Evolutionary conservation across 1,140 invertebrate genomes (phyloP).

Genomic region (Pteromalus puparum): DNA sequence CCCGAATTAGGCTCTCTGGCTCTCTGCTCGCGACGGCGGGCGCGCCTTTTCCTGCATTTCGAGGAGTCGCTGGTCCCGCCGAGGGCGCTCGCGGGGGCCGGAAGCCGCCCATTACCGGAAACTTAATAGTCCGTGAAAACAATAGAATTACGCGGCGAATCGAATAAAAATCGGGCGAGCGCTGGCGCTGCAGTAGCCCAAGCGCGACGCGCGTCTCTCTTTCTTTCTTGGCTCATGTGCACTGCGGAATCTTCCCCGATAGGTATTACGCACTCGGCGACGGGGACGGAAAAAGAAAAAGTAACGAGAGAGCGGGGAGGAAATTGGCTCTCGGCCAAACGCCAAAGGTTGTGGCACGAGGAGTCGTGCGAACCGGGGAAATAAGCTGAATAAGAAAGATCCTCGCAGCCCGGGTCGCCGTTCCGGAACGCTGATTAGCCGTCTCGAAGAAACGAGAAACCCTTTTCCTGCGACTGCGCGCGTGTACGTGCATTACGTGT

Average conservation of each 20-base stretch:
- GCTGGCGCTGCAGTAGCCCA: neutral
- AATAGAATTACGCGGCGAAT: constrained; percentile 74
- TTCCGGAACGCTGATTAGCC: constrained; percentile 53
- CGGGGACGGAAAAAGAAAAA: too few species aligned
- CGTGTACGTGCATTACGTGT: too few species aligned
- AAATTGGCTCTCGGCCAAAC: constrained; percentile 43
- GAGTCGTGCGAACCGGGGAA: constrained; percentile 29
- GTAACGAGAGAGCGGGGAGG: neutral
- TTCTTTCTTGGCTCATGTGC: neutral
- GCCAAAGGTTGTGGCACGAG: constrained; percentile 23
- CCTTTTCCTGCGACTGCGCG: constrained; percentile 50
- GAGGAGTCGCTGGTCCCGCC: constrained; percentile 63
- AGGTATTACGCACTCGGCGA: too few species aligned
- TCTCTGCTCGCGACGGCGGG: constrained; percentile 49
- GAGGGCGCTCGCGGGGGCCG: constrained; percentile 60
- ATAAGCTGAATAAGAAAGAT: too few species aligned
- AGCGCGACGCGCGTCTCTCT: constrained; percentile 27
- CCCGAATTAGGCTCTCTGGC: constrained; percentile 67
- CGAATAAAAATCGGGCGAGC: constrained; percentile 69
- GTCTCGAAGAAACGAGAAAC: constrained; percentile 51
- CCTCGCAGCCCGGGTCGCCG: constrained; percentile 9
- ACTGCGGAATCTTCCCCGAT: too few species aligned
- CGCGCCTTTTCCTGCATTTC: constrained; percentile 75
- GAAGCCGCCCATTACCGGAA: constrained; percentile 71
- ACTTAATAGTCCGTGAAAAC: constrained; percentile 77